phyloP scores from a whole-genome alignment of 1,140 invertebrate species.

The Chironomus tepperi region DNA sequence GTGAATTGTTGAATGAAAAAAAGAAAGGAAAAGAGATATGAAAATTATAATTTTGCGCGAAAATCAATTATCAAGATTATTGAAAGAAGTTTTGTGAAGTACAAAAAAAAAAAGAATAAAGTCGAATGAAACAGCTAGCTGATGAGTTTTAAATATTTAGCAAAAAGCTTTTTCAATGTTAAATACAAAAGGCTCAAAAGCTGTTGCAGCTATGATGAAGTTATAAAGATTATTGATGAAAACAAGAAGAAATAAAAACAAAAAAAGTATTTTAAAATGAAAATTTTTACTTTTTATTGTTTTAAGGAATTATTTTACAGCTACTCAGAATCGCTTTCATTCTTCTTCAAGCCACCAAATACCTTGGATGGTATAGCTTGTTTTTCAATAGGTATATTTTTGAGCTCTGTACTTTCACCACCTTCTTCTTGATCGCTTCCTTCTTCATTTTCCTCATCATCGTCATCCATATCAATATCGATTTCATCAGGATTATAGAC shows the following conservation, averaged over 20 bases:
- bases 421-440: constrained; percentile 49
- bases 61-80: too few relatives aligned
- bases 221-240: too few relatives aligned
- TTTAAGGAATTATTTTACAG: not conserved
- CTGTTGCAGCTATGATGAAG: not conserved
- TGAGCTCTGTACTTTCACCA: constrained; percentile 46
- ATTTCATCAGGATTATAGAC: constrained; percentile 92
- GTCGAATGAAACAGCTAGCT: too few relatives aligned
- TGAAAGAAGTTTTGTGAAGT: too few relatives aligned
- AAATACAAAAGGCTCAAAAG: not conserved
- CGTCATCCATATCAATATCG: constrained; percentile 75
- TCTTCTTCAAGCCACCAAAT: constrained; percentile 61
- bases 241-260: not conserved
- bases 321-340: not conserved
- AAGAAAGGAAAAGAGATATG: too few relatives aligned
- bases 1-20: too few relatives aligned
- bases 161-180: not conserved
- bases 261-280: not conserved
- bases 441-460: constrained; percentile 58
- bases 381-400: constrained; percentile 64
- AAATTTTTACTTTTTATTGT: not conserved
- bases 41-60: too few relatives aligned
- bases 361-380: constrained; percentile 74
- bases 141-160: not conserved
- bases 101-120: too few relatives aligned